Base-by-base conservation (phyloP, 2,888 invertebrate genomes). In the Hydriomena furcata region DNA sequence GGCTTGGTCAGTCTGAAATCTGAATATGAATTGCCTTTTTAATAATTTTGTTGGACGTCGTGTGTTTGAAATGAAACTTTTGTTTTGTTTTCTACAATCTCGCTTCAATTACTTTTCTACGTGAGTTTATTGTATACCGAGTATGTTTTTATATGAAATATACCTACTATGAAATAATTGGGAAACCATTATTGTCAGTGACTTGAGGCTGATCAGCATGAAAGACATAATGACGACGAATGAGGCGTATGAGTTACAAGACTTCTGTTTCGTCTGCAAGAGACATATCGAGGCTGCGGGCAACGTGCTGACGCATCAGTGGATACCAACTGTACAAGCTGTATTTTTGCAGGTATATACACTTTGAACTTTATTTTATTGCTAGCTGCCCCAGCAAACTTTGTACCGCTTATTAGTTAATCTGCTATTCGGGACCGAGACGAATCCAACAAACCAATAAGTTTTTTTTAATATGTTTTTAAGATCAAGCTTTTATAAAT, bases 181-280 rank as follows among this genome's bases (percentile, higher is more conserved):
- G 11, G 7, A 23, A 11, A 25, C 28, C 2, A 27, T 41, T 37
- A 7, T 44, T 76, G 82, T 10, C 68, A 95, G 94, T 63, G 86
- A 92, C 37, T 76, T 93, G 30, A 89, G 93, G 37, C 81, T 94
- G 46, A 91, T 95, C 46, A 91, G 94, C 56, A 90, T 91, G 67
- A 81, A 85, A 52, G 88, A 92, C 46, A 85, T 95, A 43, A 90
- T 89, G 73, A 83, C 85, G 32, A 87, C 91, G n/a, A 80, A 91
- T 36, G 92, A 93, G 37, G 92, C 95, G 0, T 94, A 94, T 73
- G 94, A 95, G 63, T 80, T 96, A 30, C 80, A 90, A 40, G 92
- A 92, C 57, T 96, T 96, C 71, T 91, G 91, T 63, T 72, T 80
- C 73, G 75, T 88, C 11, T 86, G 88, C 70, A 90, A 89, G 66